Evolutionary conservation across 2,888 invertebrate genomes (phyloP), one percentile per base, ranked within the genome.

Genomic region (Lepidochrysops patricia): DNA sequence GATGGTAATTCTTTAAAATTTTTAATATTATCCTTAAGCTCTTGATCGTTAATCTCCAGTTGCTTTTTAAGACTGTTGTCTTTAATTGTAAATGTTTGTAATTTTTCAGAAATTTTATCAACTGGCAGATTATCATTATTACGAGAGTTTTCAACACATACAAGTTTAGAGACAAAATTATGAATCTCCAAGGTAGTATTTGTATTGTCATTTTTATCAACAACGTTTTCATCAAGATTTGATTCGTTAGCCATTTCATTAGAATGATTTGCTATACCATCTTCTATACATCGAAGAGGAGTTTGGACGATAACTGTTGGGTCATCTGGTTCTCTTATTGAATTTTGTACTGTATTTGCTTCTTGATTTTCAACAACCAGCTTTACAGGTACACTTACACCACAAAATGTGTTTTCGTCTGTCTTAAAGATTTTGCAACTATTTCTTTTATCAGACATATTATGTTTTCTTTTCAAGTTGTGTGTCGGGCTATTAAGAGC

Each of bases 381-480:
- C 6, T 2, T 29, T 7, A 29, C 2, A 29, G 29, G 29, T 29
- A 29, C 29, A 29, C 2, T 29, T 5, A 29, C 6, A 29, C 9
- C 6, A 29, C 29, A 9, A 29, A 2, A 29, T 29, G 29, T 29
- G 19, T 43, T 43, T 43, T 9, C 19, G 32, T 27, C 29, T 12
- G 12, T 32, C 35, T 59, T 52, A 7, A 12, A 34, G 4, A 59
- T 52, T 59, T 59, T 59, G 15, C 52, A 26, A 15, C n/a, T 49
- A 25, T 32, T 29, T 23, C n/a, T 52, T 32, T n/a, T 35, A 12
- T 49, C 34, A 6, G 25, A 12, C 4, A 7, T 26, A 25, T 62
- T 34, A 48, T 26, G 56, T 9, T 60, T 60, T 43, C 60, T 26
- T 60, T 60, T 60, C 6, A 59, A 49, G 3, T 37, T 61, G 32